Base-by-base conservation (phyloP, 2,797 vertebrate species). In the Darevskia mixta region DNA sequence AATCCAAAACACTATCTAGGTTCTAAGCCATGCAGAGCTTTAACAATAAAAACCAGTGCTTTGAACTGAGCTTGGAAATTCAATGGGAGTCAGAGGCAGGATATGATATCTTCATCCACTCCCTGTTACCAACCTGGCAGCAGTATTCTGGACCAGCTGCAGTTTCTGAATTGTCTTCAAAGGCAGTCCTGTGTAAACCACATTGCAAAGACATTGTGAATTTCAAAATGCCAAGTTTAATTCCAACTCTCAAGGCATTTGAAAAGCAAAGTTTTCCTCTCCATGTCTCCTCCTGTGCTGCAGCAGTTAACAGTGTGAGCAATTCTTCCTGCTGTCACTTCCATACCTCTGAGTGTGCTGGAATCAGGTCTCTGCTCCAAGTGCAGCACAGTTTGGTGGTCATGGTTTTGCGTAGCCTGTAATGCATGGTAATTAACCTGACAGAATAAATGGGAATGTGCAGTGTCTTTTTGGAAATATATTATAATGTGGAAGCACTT, bases 391-490 rank as follows among this genome's bases (percentile, higher is more conserved):
- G 43, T n/a, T 81, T n/a, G 45, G 17, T 72, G 15, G 69, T 29
- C 43, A 45, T 72, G 11, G 61, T 82, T 85, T 88, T 82, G 15
- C n/a, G 38, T 67, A 4, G 8, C 49, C 18, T 49, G 0, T 64
- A 72, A 72, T 85, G 35, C 61, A 89, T 2, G 9, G 81, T 25
- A 66, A 45, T 88, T 92, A 91, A 88, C 76, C 88, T 82, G 89
- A 89, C 85, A 88, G 83, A 32, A 69, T 32, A 5, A 4, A 86
- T 55, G 32, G 25, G 11, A 13, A 81, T 79, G 69, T 69, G 72
- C 92, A 90, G 43, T 81, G 76, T 86, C 80, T 87, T 83, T 75
- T 69, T 82, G 72, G 69, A 91, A 89, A 73, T 27, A 43, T 79
- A 73, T 79, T 85, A 72, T 27, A 80, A 83, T 43, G 86, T 2